Conservation (phyloP, 1,140 invertebrate genomes). For the Atta cephalotes region DNA sequence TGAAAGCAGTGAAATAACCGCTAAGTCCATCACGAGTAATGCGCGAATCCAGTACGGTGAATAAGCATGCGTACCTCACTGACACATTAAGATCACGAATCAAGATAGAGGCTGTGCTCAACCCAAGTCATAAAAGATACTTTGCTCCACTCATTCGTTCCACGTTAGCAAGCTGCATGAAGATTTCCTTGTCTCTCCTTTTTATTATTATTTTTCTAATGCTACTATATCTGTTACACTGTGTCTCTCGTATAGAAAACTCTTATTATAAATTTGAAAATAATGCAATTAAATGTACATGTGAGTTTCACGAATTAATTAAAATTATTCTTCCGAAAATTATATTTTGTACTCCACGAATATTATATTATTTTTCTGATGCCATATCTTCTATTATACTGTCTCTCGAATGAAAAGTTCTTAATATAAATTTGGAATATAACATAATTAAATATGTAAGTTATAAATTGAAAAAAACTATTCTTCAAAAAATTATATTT, state of each 20-base stretch:
- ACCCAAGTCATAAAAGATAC: conserved; percentile 74
- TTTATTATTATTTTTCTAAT: conserved; percentile 44
- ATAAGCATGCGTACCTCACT: conserved; percentile 65
- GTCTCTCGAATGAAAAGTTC: too few relatives aligned
- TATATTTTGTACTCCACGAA: neutral
- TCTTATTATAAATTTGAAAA: neutral
- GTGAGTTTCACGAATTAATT: neutral
- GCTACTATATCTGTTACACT: conserved; percentile 6
- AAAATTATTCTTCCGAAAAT: neutral
- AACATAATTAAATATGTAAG: too few relatives aligned
- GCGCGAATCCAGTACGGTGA: conserved; percentile 54
- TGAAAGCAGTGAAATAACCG: conserved; percentile 43
- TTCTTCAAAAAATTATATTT: neutral
- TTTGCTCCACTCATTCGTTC: conserved; percentile 69
- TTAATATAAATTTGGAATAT: too few relatives aligned
- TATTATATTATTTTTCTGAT: neutral
- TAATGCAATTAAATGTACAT: neutral
- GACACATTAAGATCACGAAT: conserved; percentile 77
- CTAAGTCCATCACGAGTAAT: conserved; percentile 56
- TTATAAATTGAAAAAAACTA: too few relatives aligned
- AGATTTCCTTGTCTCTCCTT: conserved; percentile 45
- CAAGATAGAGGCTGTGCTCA: conserved; percentile 71
- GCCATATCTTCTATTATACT: too few relatives aligned
- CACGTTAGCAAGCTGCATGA: conserved; percentile 58
- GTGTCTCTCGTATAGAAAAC: neutral